Conservation (phyloP, 2,113 vertebrate species). For the Tonatia bakeri region DNA sequence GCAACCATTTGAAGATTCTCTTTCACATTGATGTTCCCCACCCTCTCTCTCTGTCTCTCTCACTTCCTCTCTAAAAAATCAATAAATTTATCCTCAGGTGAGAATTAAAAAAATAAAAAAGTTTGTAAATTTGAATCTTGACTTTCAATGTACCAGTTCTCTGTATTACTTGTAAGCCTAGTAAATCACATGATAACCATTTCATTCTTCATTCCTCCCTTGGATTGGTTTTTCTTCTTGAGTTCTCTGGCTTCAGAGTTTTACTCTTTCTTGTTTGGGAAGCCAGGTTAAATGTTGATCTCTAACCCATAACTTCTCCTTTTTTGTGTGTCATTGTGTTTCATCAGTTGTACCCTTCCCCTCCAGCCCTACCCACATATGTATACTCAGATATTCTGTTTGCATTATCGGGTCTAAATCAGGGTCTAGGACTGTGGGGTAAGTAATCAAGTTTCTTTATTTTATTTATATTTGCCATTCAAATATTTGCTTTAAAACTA, state of each 20-base stretch:
- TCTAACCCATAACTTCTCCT: not conserved
- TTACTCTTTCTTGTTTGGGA: not conserved
- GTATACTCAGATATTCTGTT: not conserved
- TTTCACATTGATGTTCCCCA: too few relatives aligned
- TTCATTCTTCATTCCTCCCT: not conserved
- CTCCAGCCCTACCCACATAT: not conserved
- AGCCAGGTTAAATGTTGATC: not conserved
- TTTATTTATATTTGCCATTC: conserved; percentile 33
- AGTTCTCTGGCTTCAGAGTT: not conserved
- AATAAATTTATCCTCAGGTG: too few relatives aligned
- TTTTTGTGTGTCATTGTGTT: not conserved
- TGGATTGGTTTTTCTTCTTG: not conserved
- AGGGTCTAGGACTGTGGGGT: not conserved
- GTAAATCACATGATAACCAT: not conserved
- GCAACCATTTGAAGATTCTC: too few relatives aligned
- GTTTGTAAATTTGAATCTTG: not conserved
- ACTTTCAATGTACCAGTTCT: not conserved
- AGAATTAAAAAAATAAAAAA: not conserved
- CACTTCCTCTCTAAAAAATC: too few relatives aligned
- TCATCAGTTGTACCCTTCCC: not conserved
- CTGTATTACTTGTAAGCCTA: not conserved
- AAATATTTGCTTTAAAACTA: conserved; percentile 40
- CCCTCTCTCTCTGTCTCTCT: too few relatives aligned
- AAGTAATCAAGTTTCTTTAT: conserved; percentile 10
- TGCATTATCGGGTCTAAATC: not conserved